Base-by-base conservation (phyloP, 2,113 vertebrate genomes). In the Bubo blakistoni region DNA sequence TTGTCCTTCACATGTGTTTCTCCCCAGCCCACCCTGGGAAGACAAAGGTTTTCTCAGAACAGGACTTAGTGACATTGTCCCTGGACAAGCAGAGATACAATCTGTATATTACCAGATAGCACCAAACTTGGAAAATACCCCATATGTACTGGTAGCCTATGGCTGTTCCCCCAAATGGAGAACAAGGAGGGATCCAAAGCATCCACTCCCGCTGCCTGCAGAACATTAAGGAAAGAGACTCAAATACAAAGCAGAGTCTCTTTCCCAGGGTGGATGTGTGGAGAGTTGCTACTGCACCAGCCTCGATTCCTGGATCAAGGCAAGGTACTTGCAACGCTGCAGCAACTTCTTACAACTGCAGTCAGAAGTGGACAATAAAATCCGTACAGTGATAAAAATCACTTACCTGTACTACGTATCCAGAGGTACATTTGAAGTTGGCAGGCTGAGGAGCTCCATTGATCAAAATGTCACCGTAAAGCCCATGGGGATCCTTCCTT, bases 401-500 rank as follows among this genome's bases (percentile, higher is more conserved):
- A 79, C 94, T 81, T 94, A 99, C 99, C 98, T 99, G 99, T 47
- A 99, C 99, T 14, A 99, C 99, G 0, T 99, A 99, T 59, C 99
- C 99, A 59, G 99, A 99, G 81, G 98, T 98, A 74, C 99, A 99
- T 91, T 99, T 99, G 96, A 99, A 99, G 97, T 99, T 98, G 76
- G 98, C 96, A 86, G 99, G 98, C 74, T 98, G 99, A 44, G 98
- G 98, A 9, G 98, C 98, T 94, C 99, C 99, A 16, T 99, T 99
- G 62, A 99, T 98, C 73, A 99, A 96, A 93, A 99, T 98, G 47
- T 98, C 96, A 80, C 99, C 99, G 34, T 98, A 98, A n/a, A 99
- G 97, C 32, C 99, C 98, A 10, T 2, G 30, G 7, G 98, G 98
- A 91, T 99, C 98, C 74, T 99, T 99, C 78, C 98, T 98, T 51